phyloP scores from a whole-genome alignment of 2,113 vertebrate species.

The Laterallus jamaicensis region DNA sequence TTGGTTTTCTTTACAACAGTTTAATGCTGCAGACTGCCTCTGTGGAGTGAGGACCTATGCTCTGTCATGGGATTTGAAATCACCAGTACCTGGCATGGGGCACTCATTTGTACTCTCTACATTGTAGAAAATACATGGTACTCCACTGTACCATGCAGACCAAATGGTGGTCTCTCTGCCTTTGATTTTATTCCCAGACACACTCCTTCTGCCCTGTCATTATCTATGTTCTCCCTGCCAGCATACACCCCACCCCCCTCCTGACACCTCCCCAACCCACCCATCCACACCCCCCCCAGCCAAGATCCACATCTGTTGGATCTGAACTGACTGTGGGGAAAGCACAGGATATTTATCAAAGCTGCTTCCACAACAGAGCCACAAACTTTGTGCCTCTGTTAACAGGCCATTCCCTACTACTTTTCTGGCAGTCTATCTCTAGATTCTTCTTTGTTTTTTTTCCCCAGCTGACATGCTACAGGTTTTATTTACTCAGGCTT shows the following conservation, averaged over 20 bases:
- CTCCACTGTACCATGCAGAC: neutral
- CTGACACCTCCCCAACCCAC: neutral
- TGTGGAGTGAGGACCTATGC: neutral
- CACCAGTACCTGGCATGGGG: neutral
- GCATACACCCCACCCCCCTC: neutral
- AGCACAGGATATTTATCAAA: neutral
- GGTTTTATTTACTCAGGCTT: neutral
- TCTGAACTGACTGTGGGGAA: neutral
- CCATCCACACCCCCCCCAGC: too few relatives aligned
- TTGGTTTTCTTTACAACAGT: neutral
- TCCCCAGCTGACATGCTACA: rapidly evolving
- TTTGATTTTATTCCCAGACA: neutral
- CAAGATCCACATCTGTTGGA: neutral
- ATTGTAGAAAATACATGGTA: too few relatives aligned
- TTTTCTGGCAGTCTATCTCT: neutral
- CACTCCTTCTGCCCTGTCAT: neutral
- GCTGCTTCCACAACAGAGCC: neutral
- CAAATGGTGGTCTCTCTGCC: neutral
- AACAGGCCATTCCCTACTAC: neutral
- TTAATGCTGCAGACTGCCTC: neutral
- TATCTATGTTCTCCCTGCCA: neutral
- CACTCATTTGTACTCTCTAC: too few relatives aligned
- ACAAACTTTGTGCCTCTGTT: neutral
- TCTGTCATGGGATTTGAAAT: neutral
- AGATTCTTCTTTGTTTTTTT: neutral